A percentile compares a stretch with the other conserved stretches of the same genome.
Evolutionary conservation across 35 echinoderm and acorn worm species (phyloP).

Genomic region (Lytechinus pictus): DNA sequence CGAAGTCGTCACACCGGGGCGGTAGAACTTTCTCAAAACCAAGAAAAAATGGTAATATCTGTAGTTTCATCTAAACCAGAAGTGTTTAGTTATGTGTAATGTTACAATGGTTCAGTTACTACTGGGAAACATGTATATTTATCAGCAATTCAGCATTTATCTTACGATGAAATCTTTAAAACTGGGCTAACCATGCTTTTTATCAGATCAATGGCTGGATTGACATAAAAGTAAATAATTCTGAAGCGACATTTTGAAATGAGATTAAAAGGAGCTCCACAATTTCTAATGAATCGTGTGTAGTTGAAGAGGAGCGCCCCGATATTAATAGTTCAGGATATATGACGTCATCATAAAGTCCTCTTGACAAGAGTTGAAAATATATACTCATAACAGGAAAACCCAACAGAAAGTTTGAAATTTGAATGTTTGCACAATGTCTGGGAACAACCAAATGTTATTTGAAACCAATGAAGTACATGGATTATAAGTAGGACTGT

Average conservation of each 20-base stretch:
- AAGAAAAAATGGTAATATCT: not conserved
- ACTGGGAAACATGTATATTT: not conserved
- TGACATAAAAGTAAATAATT: too few relatives aligned
- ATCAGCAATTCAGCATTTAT: not conserved
- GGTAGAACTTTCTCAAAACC: not conserved
- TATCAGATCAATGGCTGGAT: too few relatives aligned
- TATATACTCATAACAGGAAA: not conserved
- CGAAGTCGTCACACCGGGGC: not conserved
- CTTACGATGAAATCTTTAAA: too few relatives aligned
- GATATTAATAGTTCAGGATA: not conserved
- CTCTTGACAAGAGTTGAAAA: not conserved
- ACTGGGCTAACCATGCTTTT: too few relatives aligned
- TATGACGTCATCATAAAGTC: not conserved
- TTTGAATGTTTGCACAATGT: not conserved
- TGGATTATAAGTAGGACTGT: too few relatives aligned
- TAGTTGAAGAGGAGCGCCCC: too few relatives aligned
- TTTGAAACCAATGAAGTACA: too few relatives aligned
- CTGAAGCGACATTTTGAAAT: too few relatives aligned
- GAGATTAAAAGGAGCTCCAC: too few relatives aligned
- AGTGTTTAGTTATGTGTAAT: not conserved
- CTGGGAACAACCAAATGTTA: not conserved
- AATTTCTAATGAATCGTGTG: too few relatives aligned
- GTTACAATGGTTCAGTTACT: not conserved
- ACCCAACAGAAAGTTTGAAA: not conserved
- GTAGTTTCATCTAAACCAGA: not conserved